Conservation (phyloP, 2,113 vertebrate species). For the Malurus alboscapulatus region DNA sequence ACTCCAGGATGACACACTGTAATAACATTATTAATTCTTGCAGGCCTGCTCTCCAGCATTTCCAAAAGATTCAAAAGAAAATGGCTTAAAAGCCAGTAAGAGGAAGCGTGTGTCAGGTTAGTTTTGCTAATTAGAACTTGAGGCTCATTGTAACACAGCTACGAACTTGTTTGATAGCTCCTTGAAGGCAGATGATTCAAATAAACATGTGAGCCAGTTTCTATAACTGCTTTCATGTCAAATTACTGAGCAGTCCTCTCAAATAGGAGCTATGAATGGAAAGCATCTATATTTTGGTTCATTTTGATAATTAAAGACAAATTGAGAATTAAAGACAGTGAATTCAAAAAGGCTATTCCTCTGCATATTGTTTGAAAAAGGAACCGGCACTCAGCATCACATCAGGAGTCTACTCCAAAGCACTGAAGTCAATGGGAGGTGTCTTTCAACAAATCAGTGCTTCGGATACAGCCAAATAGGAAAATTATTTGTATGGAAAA, state of each 20-base stretch:
- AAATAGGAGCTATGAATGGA: constrained; percentile 1
- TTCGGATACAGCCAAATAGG: neutral
- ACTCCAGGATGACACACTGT: constrained; percentile 25
- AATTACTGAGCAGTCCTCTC: constrained; percentile 11
- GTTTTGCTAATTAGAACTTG: constrained; percentile 51
- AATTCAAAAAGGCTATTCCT: neutral
- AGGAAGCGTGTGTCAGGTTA: constrained; percentile 40
- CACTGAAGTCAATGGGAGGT: neutral
- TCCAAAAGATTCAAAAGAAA: constrained; percentile 36
- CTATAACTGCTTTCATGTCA: constrained; percentile 17
- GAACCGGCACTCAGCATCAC: neutral
- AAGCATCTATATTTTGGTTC: constrained; percentile 23
- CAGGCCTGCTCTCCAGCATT: neutral
- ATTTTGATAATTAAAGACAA: constrained; percentile 53
- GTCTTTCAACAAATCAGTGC: neutral
- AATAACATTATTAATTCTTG: constrained; percentile 16
- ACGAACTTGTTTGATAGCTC: neutral
- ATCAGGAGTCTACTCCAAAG: neutral
- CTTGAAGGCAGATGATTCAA: constrained; percentile 51
- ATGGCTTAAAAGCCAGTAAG: constrained; percentile 1
- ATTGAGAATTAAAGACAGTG: constrained; percentile 33
- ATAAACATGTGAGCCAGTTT: constrained; percentile 22
- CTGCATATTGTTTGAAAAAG: neutral
- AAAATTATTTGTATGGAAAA: neutral
- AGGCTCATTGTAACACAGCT: constrained; percentile 21